Base-by-base conservation (phyloP, 2,888 invertebrate genomes). In the Troglohyphantes excavatus region DNA sequence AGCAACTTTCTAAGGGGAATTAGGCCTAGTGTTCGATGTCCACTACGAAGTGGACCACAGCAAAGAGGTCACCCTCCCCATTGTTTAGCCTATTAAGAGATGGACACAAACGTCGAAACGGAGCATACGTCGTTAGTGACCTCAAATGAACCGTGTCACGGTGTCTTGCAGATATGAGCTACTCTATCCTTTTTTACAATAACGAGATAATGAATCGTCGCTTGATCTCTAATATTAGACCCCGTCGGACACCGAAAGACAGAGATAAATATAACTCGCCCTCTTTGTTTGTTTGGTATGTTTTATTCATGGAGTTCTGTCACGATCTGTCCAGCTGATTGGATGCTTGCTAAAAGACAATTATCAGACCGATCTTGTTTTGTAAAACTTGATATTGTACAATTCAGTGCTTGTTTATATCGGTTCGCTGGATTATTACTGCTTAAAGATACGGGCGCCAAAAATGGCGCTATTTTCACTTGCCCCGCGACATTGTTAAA, bases 301-400 rank as follows among this genome's bases (percentile, higher is more conserved):
- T 72, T 72, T 72, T 72, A 72, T 72, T 72, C 72, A 72, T 72
- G 46, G 23, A 5, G 11, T n/a, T 2, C 13, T 21, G 39, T 68
- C n/a, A 29, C n/a, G 27, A 33, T 33, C 33, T 9, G 33, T 33
- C 33, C 33, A 13, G 53, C 5, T 53, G n/a, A 17, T 53, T 53
- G 53, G 53, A 53, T n/a, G 2, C 53, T 53, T n/a, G n/a, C n/a
- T n/a, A n/a, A n/a, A n/a, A n/a, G n/a, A n/a, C n/a, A n/a, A n/a
- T n/a, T n/a, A n/a, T n/a, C n/a, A n/a, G n/a, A n/a, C n/a, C n/a
- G n/a, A n/a, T n/a, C n/a, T n/a, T n/a, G n/a, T n/a, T n/a, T n/a
- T n/a, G n/a, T n/a, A n/a, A n/a, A n/a, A n/a, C n/a, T n/a, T n/a
- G n/a, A n/a, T n/a, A n/a, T n/a, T n/a, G n/a, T n/a, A n/a, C n/a